Evolutionary conservation across 2,113 vertebrate genomes (phyloP).

Genomic region (Saguinus midas): DNA sequence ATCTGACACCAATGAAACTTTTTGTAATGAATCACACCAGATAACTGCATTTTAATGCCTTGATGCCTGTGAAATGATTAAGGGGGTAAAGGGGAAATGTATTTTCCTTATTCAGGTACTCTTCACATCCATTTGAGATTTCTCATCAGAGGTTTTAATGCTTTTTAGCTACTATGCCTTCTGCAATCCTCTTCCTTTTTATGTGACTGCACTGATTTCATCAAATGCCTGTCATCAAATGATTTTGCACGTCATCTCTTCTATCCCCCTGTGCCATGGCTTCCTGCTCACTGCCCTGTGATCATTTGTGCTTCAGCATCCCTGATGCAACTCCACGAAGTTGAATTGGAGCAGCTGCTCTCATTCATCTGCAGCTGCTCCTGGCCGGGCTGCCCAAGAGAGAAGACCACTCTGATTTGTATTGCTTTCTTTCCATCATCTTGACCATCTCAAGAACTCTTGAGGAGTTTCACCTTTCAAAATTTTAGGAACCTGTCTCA

Average conservation of each 20-base stretch:
- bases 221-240: neutral
- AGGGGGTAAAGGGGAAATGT: neutral
- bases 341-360: neutral
- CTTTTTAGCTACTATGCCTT: neutral
- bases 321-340: neutral
- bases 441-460: neutral
- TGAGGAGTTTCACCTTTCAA: neutral
- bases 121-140: constrained; percentile 30
- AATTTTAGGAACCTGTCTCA: neutral
- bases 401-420: neutral
- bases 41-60: constrained; percentile 28
- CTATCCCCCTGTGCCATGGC: accelerated
- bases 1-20: constrained; percentile 44
- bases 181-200: neutral
- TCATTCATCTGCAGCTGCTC: neutral
- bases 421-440: neutral
- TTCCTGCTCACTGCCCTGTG: neutral
- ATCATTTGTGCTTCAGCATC: neutral
- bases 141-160: neutral
- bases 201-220: neutral
- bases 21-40: constrained; percentile 37
- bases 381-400: neutral
- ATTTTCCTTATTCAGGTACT: neutral
- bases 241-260: neutral
- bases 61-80: neutral